Base-by-base conservation (phyloP, 2,113 vertebrate species). In the Pyrgilauda ruficollis region DNA sequence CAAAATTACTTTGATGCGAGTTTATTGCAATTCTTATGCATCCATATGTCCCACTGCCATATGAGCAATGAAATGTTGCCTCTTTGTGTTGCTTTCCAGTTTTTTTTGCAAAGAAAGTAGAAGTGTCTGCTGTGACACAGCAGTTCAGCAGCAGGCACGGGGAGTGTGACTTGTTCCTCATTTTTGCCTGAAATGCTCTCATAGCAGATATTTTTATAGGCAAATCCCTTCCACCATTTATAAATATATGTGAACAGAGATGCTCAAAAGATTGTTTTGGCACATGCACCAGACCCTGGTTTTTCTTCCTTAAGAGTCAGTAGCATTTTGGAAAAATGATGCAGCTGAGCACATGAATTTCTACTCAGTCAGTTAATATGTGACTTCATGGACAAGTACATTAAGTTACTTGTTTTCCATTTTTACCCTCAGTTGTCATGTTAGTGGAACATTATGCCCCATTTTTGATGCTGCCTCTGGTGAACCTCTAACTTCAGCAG, bases 61-160 rank as follows among this genome's bases (percentile, higher is more conserved):
- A 49, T 68, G 52, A 63, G 22, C 11, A 84, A 44, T 15, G 47
- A 66, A 93, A 59, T 50, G 7, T 50, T 43, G 13, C 14, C n/a
- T 27, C 12, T 47, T n/a, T 5, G 3, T 28, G 39, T 37, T 35
- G 15, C 7, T 91, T 85, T 89, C 30, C 35, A 58, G 22, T 16
- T 59, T 47, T 7, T 78, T 87, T 72, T 72, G 10, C 24, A 53
- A 46, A 72, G 62, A 13, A 84, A 84, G 43, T 26, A 24, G 35
- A 70, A 82, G 33, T 52, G 35, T 27, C 41, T 4, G 0, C 33
- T 72, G 46, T 47, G 41, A 86, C 15, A 49, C 37, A 77, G 59
- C 33, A 70, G 47, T 17, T 84, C 33, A 62, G 27, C 46, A 63
- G 56, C 0, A 2, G 26, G 11, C 61, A 56, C 0, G 0, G 5